Percentiles rank a stretch among this genome's conserved stretches.
Evolutionary conservation across 2,113 vertebrate species (phyloP).

Genomic region (Fukomys damarensis): DNA sequence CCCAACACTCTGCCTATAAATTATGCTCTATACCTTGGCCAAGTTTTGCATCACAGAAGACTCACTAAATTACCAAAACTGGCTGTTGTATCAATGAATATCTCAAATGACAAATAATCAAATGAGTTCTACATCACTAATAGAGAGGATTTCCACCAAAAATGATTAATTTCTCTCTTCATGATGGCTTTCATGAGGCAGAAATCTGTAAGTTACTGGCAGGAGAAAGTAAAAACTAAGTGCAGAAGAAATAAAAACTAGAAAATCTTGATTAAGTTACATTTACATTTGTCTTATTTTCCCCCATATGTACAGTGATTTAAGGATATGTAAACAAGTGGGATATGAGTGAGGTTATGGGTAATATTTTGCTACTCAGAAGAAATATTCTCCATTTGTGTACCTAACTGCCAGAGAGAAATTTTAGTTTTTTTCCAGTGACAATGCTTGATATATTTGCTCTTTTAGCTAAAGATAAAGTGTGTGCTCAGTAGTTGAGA

Average conservation of each 20-base stretch:
- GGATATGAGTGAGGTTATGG: not conserved
- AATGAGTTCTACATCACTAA: constrained; percentile 59
- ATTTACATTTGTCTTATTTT: not conserved
- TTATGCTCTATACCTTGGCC: not conserved
- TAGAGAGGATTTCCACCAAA: constrained; percentile 29
- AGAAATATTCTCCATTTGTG: not conserved
- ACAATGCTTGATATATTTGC: not conserved
- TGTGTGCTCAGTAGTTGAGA: not conserved
- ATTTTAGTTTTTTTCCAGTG: not conserved
- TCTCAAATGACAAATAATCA: constrained; percentile 61
- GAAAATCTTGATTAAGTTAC: not conserved
- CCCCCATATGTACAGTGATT: not conserved
- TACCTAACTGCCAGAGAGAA: not conserved
- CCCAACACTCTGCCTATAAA: constrained; percentile 5
- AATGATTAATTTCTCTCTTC: constrained; percentile 68
- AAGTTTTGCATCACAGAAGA: not conserved
- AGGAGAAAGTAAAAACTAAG: constrained; percentile 40
- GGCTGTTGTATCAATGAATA: not conserved
- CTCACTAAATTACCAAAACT: constrained; percentile 22
- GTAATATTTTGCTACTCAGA: not conserved
- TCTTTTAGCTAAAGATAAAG: not conserved
- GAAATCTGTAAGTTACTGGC: constrained; percentile 60
- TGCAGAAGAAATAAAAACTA: constrained; percentile 60
- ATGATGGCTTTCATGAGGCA: constrained; percentile 67
- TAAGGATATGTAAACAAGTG: not conserved